Conservation (phyloP, 2,888 invertebrate genomes). For the Napeogenes sylphis region DNA sequence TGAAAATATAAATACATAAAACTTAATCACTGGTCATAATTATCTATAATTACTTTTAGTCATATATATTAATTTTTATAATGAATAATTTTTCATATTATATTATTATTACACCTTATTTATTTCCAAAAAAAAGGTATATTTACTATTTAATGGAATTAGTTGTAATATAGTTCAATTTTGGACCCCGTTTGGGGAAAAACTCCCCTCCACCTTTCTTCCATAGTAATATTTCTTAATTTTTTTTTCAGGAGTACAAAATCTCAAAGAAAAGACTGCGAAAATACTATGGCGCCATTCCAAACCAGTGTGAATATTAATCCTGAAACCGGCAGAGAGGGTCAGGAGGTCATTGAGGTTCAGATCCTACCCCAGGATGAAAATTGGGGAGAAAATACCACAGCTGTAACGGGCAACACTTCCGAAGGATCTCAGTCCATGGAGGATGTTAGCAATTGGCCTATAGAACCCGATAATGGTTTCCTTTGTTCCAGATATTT, state of each 20-base stretch:
- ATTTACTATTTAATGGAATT: too few relatives aligned
- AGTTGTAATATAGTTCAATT: too few relatives aligned
- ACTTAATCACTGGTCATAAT: too few relatives aligned
- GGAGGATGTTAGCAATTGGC: slow-evolving; percentile 93
- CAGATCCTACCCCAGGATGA: slow-evolving; percentile 98
- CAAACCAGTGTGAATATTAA: slow-evolving; percentile 91
- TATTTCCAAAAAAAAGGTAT: too few relatives aligned
- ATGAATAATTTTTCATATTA: too few relatives aligned
- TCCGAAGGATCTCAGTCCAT: slow-evolving; percentile 96
- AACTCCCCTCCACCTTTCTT: too few relatives aligned
- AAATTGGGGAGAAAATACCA: slow-evolving; percentile 99
- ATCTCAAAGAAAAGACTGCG: slow-evolving; percentile 80
- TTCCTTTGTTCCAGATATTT: slow-evolving; percentile 89
- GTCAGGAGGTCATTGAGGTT: slow-evolving; percentile 96
- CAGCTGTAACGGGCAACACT: slow-evolving; percentile 97
- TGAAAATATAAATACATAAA: too few relatives aligned
- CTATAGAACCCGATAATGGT: slow-evolving; percentile 84
- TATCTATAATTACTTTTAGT: too few relatives aligned
- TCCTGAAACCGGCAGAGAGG: slow-evolving; percentile 85
- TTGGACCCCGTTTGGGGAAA: too few relatives aligned
- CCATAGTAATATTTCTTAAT: background rate
- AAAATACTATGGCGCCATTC: slow-evolving; percentile 88
- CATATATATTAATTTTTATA: too few relatives aligned
- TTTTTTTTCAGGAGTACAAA: slow-evolving; percentile 78
- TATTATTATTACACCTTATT: too few relatives aligned